phyloP scores from a whole-genome alignment of 2,113 vertebrate species.

The Beaufortia kweichowensis region DNA sequence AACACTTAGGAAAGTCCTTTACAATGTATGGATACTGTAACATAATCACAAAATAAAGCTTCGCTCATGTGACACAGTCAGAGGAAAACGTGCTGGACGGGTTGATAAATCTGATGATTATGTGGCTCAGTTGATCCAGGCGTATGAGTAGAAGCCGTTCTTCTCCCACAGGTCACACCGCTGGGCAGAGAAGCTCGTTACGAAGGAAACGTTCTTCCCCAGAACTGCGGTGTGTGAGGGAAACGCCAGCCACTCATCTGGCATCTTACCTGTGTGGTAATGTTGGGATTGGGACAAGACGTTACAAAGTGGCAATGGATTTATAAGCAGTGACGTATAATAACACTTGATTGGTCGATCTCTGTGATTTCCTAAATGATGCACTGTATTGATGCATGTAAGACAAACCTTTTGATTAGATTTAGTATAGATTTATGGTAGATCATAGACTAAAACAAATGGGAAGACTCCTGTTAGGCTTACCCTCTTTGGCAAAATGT shows the following conservation, averaged over 20 bases:
- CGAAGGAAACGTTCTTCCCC: constrained; percentile 47
- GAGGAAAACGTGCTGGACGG: not conserved
- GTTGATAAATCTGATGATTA: not conserved
- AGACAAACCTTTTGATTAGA: no score
- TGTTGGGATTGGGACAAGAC: not conserved
- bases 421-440: not conserved
- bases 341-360: no score
- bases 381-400: no score
- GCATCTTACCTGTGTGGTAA: constrained; percentile 71
- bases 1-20: not conserved
- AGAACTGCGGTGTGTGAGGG: constrained; percentile 69
- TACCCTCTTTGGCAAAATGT: constrained; percentile 73
- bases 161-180: constrained; percentile 72
- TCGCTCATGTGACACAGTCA: not conserved
- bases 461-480: not conserved
- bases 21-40: not conserved
- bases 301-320: no score
- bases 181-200: constrained; percentile 32
- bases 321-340: no score
- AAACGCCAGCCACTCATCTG: constrained; percentile 64
- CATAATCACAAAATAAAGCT: constrained; percentile 6
- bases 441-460: no score
- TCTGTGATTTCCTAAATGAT: no score
- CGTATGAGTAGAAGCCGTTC: constrained; percentile 68
- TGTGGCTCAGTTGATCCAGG: constrained; percentile 71